Evolutionary conservation across 2,888 invertebrate genomes (phyloP).

Genomic region (Orthosia gothica): DNA sequence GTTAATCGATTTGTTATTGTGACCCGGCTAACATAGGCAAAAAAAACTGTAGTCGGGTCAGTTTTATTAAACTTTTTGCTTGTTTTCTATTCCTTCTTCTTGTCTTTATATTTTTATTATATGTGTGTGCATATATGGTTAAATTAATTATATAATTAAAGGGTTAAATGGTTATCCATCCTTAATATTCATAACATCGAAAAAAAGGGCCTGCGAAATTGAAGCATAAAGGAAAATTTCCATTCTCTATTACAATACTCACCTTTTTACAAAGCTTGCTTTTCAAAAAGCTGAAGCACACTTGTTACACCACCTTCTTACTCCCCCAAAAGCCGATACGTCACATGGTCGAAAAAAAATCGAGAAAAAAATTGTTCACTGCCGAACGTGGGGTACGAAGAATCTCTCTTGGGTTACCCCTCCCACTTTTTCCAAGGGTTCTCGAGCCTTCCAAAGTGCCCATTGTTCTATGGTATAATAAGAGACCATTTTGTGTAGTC

Average conservation of each 20-base stretch:
- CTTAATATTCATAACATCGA: neutral
- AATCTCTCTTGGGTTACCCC: slow-evolving; percentile 61
- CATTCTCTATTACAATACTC: neutral
- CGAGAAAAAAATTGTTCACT: slow-evolving; percentile 58
- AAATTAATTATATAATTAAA: too few species aligned
- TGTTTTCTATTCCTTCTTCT: too few species aligned
- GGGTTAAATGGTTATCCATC: neutral
- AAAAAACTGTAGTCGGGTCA: too few species aligned
- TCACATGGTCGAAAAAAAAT: slow-evolving; percentile 29
- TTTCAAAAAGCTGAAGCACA: slow-evolving; percentile 30
- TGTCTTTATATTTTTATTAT: too few species aligned
- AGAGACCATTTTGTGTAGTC: slow-evolving; percentile 69
- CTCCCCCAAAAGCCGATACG: slow-evolving; percentile 26
- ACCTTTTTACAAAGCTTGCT: neutral
- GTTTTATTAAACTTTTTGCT: too few species aligned
- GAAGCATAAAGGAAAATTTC: neutral
- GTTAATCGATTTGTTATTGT: too few species aligned
- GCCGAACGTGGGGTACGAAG: slow-evolving; percentile 37
- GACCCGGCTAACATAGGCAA: too few species aligned
- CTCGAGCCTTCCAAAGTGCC: slow-evolving; percentile 69
- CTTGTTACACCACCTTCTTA: slow-evolving; percentile 33
- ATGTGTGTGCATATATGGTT: too few species aligned
- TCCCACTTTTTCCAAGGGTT: slow-evolving; percentile 53
- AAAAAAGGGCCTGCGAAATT: neutral
- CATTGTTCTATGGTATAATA: slow-evolving; percentile 80